phyloP scores from a whole-genome alignment of 2,113 vertebrate genomes.

The Bujurquina vittata region DNA sequence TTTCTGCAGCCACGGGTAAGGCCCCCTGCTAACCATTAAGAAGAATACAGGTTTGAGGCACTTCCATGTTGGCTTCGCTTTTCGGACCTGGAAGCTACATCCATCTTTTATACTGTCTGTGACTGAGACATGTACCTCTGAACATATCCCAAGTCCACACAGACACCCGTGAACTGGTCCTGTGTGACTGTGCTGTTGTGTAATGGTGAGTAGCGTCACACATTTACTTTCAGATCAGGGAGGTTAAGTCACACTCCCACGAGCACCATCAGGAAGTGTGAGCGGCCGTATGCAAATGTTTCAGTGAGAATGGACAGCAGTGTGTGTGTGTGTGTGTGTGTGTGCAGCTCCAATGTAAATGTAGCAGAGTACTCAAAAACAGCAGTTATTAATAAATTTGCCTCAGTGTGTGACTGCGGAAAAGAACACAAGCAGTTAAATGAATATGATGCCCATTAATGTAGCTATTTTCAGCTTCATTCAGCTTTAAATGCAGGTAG shows the following conservation, averaged over 20 bases:
- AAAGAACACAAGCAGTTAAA: slow-evolving; percentile 70
- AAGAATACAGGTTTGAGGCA: background rate
- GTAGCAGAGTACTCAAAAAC: slow-evolving; percentile 65
- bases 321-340: background rate
- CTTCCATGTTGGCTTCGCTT: background rate
- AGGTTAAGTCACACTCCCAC: slow-evolving; percentile 12
- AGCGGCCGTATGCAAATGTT: slow-evolving; percentile 11
- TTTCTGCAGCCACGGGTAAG: background rate
- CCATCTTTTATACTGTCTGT: background rate
- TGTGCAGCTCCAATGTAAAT: slow-evolving; percentile 45
- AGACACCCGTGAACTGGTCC: background rate
- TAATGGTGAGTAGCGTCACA: background rate
- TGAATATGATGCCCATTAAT: slow-evolving; percentile 31
- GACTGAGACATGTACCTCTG: background rate
- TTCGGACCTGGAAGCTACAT: background rate
- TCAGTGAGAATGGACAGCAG: background rate
- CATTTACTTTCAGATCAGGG: slow-evolving; percentile 24
- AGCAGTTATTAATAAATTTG: slow-evolving; percentile 71
- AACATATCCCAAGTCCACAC: background rate
- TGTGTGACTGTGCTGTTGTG: background rate
- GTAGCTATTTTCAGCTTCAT: background rate
- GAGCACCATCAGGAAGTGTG: slow-evolving; percentile 15
- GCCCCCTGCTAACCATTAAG: background rate
- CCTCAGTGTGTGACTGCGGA: slow-evolving; percentile 42
- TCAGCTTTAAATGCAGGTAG: slow-evolving; percentile 3